Evolutionary conservation across 64 coral and sea anemone species (phyloP).

Genomic region (Exaiptasia diaphana): DNA sequence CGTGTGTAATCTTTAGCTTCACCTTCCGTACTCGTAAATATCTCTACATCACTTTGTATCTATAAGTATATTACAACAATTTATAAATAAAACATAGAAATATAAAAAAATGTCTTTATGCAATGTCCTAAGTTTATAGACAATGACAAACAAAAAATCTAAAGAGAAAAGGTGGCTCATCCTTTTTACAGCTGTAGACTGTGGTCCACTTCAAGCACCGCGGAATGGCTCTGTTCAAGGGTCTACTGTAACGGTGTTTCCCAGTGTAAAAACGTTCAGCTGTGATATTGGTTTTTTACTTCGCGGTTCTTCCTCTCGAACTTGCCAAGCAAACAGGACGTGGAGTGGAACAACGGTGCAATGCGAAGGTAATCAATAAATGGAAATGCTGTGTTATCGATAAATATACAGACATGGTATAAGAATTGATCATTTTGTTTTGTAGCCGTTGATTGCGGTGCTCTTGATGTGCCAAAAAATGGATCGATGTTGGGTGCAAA

Average conservation of each 20-base stretch:
- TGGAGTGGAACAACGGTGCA: background rate
- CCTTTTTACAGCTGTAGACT: conserved; percentile 33
- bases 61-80: no score
- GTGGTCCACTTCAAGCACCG: conserved; percentile 36
- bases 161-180: no score
- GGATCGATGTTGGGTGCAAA: conserved; percentile 27
- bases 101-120: no score
- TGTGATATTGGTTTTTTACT: conserved; percentile 7
- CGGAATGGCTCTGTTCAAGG: conserved; percentile 22
- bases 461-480: background rate
- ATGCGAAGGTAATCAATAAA: conserved; percentile 30
- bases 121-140: no score
- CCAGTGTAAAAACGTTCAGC: background rate
- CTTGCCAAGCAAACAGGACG: background rate
- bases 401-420: background rate
- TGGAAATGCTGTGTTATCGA: background rate
- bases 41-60: no score
- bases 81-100: no score
- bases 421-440: background rate
- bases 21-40: no score
- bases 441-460: conserved; percentile 48
- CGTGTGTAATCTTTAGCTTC: no score
- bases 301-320: background rate
- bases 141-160: no score
- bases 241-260: background rate